Evolutionary conservation across 2,797 vertebrate species (phyloP).

Genomic region (Micrastur ruficollis): DNA sequence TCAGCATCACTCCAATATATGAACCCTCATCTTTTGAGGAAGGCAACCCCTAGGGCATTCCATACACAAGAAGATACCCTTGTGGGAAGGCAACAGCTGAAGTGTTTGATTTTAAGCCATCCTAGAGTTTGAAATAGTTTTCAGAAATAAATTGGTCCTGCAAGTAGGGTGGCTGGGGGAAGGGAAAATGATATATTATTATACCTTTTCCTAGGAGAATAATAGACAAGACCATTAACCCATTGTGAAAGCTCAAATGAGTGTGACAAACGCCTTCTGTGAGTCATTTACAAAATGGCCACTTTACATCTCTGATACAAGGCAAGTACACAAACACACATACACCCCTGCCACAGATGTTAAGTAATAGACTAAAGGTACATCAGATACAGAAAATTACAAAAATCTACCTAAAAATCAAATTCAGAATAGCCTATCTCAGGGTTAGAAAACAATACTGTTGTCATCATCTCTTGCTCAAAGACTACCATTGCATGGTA

Average conservation of each 20-base stretch:
- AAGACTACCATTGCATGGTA: background rate
- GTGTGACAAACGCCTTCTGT: background rate
- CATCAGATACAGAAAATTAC: background rate
- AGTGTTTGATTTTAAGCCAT: background rate
- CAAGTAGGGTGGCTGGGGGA: background rate
- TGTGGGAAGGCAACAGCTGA: background rate
- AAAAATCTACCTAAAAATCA: background rate
- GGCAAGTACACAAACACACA: background rate
- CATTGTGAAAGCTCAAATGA: background rate
- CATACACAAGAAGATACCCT: background rate
- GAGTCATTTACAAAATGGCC: background rate
- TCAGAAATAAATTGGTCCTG: constrained; percentile 11
- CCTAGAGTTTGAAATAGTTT: background rate
- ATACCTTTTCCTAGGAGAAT: background rate
- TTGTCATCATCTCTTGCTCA: background rate
- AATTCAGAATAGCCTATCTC: background rate
- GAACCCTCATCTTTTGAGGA: background rate
- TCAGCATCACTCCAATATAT: background rate
- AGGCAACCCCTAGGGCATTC: background rate
- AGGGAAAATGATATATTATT: background rate
- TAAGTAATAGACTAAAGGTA: background rate
- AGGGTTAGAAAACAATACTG: background rate
- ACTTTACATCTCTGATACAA: background rate
- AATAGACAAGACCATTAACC: background rate
- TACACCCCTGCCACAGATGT: background rate